Evolutionary conservation across 2,888 invertebrate species (phyloP).

Genomic region (Malthinus seriepunctatus): DNA sequence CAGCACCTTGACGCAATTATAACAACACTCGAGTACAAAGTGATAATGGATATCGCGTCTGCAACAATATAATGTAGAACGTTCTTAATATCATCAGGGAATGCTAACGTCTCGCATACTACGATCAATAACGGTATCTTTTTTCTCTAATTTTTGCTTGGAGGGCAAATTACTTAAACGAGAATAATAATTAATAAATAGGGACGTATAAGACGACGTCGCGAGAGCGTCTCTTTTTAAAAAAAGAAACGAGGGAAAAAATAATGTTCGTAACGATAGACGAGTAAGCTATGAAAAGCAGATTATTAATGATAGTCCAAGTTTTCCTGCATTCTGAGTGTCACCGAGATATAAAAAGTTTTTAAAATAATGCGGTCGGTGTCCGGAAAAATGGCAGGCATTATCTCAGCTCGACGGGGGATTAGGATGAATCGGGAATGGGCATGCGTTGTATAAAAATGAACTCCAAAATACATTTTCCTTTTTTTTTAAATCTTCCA

Average conservation of each 20-base stretch:
- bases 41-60: constrained; percentile 41
- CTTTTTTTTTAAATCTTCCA: constrained; percentile 16
- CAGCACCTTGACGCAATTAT: constrained; percentile 44
- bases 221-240: not conserved
- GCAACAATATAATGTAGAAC: constrained; percentile 37
- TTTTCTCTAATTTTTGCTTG: constrained; percentile 6
- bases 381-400: constrained; percentile 54
- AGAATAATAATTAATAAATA: not conserved
- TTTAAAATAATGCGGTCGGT: constrained; percentile 55
- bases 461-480: constrained; percentile 18
- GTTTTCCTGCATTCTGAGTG: constrained; percentile 41
- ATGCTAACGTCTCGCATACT: constrained; percentile 22
- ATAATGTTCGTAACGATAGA: constrained; percentile 16
- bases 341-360: constrained; percentile 52
- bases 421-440: constrained; percentile 42
- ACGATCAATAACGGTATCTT: constrained; percentile 23
- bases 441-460: constrained; percentile 39
- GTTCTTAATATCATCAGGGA: constrained; percentile 30
- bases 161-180: not conserved
- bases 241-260: constrained; percentile 11
- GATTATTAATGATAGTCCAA: constrained; percentile 46
- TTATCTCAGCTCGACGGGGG: constrained; percentile 52
- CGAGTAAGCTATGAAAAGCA: constrained; percentile 28
- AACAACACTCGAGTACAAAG: constrained; percentile 40
- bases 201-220: no score